Base-by-base conservation (phyloP, 2,113 vertebrate genomes). In the Thamnophis sirtalis region DNA sequence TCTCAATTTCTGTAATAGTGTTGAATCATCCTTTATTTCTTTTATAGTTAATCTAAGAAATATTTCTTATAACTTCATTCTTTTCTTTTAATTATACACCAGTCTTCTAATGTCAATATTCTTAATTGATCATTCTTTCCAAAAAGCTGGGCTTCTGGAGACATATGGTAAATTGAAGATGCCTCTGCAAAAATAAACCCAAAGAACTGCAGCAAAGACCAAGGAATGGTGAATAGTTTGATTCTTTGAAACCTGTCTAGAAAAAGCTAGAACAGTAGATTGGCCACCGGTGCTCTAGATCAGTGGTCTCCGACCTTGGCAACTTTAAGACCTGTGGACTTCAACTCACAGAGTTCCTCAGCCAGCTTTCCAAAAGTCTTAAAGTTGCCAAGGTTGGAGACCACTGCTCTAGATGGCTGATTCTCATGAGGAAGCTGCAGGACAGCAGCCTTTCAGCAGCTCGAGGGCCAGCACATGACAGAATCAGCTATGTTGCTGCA, bases 81-180 rank as follows among this genome's bases (percentile, higher is more conserved):
- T 51, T 68, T 38, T 38, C 28, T 5, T 60, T 33, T 50, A 93
- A 94, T 93, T 92, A 43, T 48, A 87, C 21, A 33, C 3, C 33
- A 91, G 73, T 8, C 21, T 94, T 85, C 93, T 0, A 0, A 5
- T 21, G 5, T 22, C 51, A 0, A 0, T 49, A 48, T 54, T 80
- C 53, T 55, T 91, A 88, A 92, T 0, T 0, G 24, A 43, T 56
- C 86, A 53, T 94, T 33, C 1, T 95, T 9, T 48, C 55, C 43
- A 0, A 2, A 8, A 90, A 86, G 15, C 73, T 90, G 33, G 73
- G 19, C 17, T 80, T 80, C 7, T 43, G 73, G 33, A 38, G 11
- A 73, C 11, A 15, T 33, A 43, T 43, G 73, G 33, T 8, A 19
- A 9, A 43, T 43, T 80, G 73, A 80, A 80, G 33, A 80, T 7